These are phyloP conservation scores for Nebria salina DNA, from an alignment of 2,888 invertebrate species.

Conservation along the genomic window DNA sequence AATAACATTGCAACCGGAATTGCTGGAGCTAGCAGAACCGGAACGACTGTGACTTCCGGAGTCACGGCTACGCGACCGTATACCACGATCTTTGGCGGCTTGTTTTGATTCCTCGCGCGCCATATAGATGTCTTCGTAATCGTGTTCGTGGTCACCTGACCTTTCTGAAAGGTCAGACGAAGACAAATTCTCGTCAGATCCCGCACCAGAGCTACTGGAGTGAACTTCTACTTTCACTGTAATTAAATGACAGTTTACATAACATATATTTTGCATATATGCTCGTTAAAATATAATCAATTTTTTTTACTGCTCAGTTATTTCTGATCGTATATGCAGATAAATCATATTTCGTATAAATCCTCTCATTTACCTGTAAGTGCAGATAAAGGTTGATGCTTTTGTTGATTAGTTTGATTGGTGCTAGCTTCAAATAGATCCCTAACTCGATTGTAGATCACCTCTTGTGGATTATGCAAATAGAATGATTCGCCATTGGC, in stretches of 20 bases:
- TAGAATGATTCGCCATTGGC: slow-evolving; percentile 79
- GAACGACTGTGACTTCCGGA: slow-evolving; percentile 81
- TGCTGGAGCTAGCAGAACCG: slow-evolving; percentile 61
- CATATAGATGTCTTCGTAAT: slow-evolving; percentile 85
- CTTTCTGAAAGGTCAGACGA: slow-evolving; percentile 67
- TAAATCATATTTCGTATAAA: too few species aligned
- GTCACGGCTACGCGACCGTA: slow-evolving; percentile 62
- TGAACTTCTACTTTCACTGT: slow-evolving; percentile 89
- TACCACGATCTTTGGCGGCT: slow-evolving; percentile 53
- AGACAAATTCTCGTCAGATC: slow-evolving; percentile 71
- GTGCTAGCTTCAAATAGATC: slow-evolving; percentile 76
- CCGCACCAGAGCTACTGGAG: slow-evolving; percentile 74
- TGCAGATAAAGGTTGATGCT: slow-evolving; percentile 61
- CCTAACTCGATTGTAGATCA: slow-evolving; percentile 84
- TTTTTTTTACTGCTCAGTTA: neutral
- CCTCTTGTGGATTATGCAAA: slow-evolving; percentile 82
- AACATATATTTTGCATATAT: slow-evolving; percentile 4
- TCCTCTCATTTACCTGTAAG: slow-evolving; percentile 57
- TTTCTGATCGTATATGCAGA: too few species aligned
- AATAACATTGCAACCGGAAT: slow-evolving; percentile 60
- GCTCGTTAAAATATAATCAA: neutral
- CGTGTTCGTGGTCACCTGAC: slow-evolving; percentile 70
- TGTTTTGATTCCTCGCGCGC: slow-evolving; percentile 69
- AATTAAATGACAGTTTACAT: slow-evolving; percentile 48
- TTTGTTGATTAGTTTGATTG: slow-evolving; percentile 51